Evolutionary conservation across 2,888 invertebrate genomes (phyloP).

Genomic region (Eupeodes latifasciatus): DNA sequence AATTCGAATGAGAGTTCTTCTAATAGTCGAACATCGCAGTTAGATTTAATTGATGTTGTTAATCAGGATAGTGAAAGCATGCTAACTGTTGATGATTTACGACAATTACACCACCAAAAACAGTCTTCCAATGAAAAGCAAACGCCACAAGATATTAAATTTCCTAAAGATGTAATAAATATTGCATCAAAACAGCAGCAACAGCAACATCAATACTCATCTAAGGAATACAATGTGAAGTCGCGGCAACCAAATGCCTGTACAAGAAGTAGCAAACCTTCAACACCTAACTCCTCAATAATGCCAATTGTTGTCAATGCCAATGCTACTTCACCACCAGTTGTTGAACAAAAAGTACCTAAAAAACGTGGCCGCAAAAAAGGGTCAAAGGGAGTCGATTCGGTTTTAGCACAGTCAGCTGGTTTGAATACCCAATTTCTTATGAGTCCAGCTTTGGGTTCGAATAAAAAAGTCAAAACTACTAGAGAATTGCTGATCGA

Average conservation of each 20-base stretch:
- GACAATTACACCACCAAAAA: constrained; percentile 44
- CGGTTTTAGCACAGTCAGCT: constrained; percentile 81
- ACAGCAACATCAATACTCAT: constrained; percentile 28
- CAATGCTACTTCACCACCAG: constrained; percentile 7
- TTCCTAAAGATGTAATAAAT: constrained; percentile 46
- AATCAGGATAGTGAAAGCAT: constrained; percentile 74
- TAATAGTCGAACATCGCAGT: constrained; percentile 79
- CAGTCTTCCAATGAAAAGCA: constrained; percentile 60
- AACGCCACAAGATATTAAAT: constrained; percentile 34
- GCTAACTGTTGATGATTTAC: constrained; percentile 76
- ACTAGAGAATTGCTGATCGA: constrained; percentile 84
- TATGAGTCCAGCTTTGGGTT: constrained; percentile 78
- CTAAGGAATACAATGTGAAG: constrained; percentile 38
- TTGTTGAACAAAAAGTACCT: constrained; percentile 76
- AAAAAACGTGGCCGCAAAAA: constrained; percentile 84
- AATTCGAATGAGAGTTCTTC: constrained; percentile 80
- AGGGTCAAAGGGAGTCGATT: constrained; percentile 83
- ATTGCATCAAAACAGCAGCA: constrained; percentile 38
- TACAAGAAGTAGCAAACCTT: constrained; percentile 25
- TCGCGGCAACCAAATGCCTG: constrained; percentile 13
- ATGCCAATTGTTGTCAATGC: not conserved
- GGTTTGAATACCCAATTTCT: constrained; percentile 81
- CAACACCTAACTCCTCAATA: constrained; percentile 40
- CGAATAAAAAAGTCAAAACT: constrained; percentile 83
- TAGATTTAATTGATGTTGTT: constrained; percentile 78